Base-by-base conservation (phyloP, 2,888 invertebrate genomes). In the Sarcophaga variegata region DNA sequence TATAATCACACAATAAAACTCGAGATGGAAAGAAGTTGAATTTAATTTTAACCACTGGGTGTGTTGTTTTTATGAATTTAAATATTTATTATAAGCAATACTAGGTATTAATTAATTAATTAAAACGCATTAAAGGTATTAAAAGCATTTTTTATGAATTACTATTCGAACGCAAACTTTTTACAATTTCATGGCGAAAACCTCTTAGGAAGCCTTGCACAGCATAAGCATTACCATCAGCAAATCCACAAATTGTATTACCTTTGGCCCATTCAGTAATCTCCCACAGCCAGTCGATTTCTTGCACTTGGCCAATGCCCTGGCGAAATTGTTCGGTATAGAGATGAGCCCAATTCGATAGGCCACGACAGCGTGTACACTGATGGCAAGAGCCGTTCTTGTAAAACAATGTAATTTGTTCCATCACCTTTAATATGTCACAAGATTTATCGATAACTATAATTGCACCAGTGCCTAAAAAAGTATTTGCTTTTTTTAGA, bases 341-440 rank as follows among this genome's bases (percentile, higher is more conserved):
- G 94, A 98, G 97, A 93, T 97, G 96, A 96, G 98, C 97, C 98
- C 98, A 99, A 11, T 95, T 95, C 87, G 97, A 97, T 22, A 99
- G 99, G 94, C 99, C 99, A 80, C 99, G 95, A 93, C 99, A 99
- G 6, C 99, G 99, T 77, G 99, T 99, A 94, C 99, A 99, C 94
- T 99, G 99, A 4, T 99, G 99, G 93, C 99, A 99, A 27, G 98
- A 98, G 94, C 99, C 99, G 92, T 99, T 98, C 93, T 99, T 98
- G 94, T 99, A 99, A 94, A 99, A 99, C 94, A 97, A 96, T 90
- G 98, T 97, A 86, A 99, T 95, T 37, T 99, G 96, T 6, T 98
- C 96, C 93, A 99, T 98, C n/a, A 99, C 98, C 92, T 97, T 97
- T 88, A 99, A 97, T n/a, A 99, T 96, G 94, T 99, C 99, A 0